Conservation (phyloP, 1,140 invertebrate species). For the Agrypnia vestita region DNA sequence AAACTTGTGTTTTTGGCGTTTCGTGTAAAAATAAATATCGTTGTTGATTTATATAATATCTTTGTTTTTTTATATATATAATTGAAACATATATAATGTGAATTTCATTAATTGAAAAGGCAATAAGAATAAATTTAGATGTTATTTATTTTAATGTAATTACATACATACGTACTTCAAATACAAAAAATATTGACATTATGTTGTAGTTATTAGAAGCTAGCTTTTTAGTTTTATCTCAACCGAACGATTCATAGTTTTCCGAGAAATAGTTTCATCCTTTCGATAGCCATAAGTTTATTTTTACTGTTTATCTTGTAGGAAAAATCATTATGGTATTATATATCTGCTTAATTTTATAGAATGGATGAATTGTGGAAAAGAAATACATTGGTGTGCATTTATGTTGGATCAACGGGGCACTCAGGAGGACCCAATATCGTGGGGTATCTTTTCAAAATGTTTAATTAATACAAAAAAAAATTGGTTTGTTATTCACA, state of each 20-base stretch:
- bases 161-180: conserved; percentile 58
- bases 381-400: neutral
- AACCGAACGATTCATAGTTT: conserved; percentile 44
- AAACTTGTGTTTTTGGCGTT: conserved; percentile 21
- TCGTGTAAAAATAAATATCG: conserved; percentile 38
- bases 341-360: conserved; percentile 17
- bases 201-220: conserved; percentile 59
- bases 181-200: conserved; percentile 54
- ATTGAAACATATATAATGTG: conserved; percentile 42
- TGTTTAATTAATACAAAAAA: conserved; percentile 12
- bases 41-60: conserved; percentile 42
- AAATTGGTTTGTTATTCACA: neutral
- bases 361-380: neutral
- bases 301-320: neutral
- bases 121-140: conserved; percentile 57
- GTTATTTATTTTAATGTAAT: conserved; percentile 62
- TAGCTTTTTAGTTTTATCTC: conserved; percentile 57
- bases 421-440: neutral
- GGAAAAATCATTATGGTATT: conserved; percentile 6
- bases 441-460: neutral
- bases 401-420: conserved; percentile 35
- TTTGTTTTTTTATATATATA: conserved; percentile 47
- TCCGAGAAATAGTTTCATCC: conserved; percentile 44
- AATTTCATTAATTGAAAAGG: conserved; percentile 48
- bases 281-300: conserved; percentile 12